phyloP scores from a whole-genome alignment of 2,113 vertebrate genomes.

The Stigmatopora argus region DNA sequence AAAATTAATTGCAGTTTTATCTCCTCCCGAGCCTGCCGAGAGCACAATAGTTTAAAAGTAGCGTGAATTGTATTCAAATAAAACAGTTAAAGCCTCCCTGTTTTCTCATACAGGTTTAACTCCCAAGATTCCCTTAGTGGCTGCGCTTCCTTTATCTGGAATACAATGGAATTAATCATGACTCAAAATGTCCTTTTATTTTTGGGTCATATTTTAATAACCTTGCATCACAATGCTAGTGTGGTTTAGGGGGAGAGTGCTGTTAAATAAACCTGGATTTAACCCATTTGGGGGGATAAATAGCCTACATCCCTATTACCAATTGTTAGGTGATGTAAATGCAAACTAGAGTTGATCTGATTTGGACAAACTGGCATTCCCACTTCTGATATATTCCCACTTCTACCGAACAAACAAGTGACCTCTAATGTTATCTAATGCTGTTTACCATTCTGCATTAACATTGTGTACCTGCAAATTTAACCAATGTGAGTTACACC shows the following conservation, averaged over 20 bases:
- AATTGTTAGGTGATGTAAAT: too few relatives aligned
- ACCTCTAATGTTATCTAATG: slow-evolving; percentile 40
- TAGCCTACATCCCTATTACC: too few relatives aligned
- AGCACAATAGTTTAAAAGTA: slow-evolving; percentile 60
- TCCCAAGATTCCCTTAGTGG: slow-evolving; percentile 30
- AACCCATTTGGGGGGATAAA: background rate
- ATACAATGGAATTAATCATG: slow-evolving; percentile 34
- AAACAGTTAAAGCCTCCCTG: slow-evolving; percentile 55
- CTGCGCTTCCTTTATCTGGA: slow-evolving; percentile 41
- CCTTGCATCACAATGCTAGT: slow-evolving; percentile 24
- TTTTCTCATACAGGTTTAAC: slow-evolving; percentile 41
- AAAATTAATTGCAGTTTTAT: slow-evolving; percentile 72
- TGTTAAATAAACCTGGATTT: background rate
- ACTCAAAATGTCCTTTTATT: slow-evolving; percentile 31
- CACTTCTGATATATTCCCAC: background rate
- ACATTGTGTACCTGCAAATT: slow-evolving; percentile 42
- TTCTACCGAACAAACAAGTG: background rate
- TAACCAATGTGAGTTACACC: slow-evolving; percentile 14
- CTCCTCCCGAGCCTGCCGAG: slow-evolving; percentile 39
- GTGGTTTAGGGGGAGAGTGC: slow-evolving; percentile 10
- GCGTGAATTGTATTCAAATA: slow-evolving; percentile 57
- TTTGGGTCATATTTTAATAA: slow-evolving; percentile 31
- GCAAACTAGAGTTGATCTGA: too few relatives aligned
- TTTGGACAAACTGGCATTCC: too few relatives aligned
- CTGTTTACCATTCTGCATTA: slow-evolving; percentile 24